phyloP scores from a whole-genome alignment of 2,797 vertebrate genomes.

The Salarias fasciatus region DNA sequence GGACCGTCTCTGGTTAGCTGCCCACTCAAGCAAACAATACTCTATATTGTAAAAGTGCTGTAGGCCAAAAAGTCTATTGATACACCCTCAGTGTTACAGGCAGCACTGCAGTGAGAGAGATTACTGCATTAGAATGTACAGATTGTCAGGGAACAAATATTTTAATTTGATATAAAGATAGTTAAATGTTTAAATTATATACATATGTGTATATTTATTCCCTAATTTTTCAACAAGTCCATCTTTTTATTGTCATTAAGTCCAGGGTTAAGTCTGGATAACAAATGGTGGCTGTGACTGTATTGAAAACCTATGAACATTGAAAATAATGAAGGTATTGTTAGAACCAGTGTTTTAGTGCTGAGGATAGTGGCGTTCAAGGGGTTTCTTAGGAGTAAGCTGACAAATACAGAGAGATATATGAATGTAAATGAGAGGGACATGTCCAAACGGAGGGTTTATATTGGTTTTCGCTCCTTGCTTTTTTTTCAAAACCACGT shows the following conservation, averaged over 20 bases:
- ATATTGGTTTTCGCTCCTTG: neutral
- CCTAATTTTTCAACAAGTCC: neutral
- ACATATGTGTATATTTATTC: constrained; percentile 29
- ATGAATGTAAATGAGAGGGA: constrained; percentile 1
- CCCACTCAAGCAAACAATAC: constrained; percentile 6
- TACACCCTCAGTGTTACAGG: constrained; percentile 22
- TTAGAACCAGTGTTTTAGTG: neutral
- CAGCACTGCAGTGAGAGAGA: constrained; percentile 15
- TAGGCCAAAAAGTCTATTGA: constrained; percentile 3
- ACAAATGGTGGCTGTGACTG: no score
- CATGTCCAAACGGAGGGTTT: neutral
- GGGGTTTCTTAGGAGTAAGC: neutral
- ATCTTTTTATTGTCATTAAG: no score
- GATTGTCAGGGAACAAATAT: constrained; percentile 40
- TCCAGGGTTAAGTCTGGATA: no score
- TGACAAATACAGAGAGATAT: neutral
- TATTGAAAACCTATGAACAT: no score
- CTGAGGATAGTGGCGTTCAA: no score
- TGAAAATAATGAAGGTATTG: no score
- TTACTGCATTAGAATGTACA: constrained; percentile 52
- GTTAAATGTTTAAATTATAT: no score
- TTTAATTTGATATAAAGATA: neutral
- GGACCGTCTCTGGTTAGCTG: constrained; percentile 1
- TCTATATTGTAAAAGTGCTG: neutral
- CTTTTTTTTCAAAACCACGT: neutral